Conservation (phyloP, 2,888 invertebrate species). For the Anorthoa munda region DNA sequence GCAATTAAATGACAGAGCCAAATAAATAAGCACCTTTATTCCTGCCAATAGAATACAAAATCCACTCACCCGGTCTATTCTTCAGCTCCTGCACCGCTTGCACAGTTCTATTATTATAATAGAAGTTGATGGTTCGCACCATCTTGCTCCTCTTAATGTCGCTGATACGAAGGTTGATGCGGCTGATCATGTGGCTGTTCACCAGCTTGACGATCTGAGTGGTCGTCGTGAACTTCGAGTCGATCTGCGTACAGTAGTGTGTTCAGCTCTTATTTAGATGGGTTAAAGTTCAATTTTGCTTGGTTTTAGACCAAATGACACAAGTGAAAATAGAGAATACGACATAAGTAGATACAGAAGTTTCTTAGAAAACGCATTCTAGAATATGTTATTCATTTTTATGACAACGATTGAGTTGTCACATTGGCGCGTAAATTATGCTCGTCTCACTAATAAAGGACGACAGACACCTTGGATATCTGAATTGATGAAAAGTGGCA, state of each 20-base stretch:
- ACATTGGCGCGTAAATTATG: no score
- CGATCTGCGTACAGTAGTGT: slow-evolving; percentile 91
- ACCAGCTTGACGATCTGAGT: slow-evolving; percentile 99
- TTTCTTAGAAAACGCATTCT: neutral
- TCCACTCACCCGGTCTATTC: slow-evolving; percentile 94
- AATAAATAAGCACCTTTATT: neutral
- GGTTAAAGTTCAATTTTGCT: slow-evolving; percentile 36
- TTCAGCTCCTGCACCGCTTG: slow-evolving; percentile 99
- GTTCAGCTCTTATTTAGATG: slow-evolving; percentile 76
- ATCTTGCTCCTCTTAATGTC: slow-evolving; percentile 99
- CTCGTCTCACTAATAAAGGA: no score
- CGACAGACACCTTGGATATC: no score
- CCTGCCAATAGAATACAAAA: neutral
- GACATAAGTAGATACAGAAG: neutral
- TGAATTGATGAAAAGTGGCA: no score
- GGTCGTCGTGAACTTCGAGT: slow-evolving; percentile 99
- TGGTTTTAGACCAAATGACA: neutral
- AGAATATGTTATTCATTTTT: no score
- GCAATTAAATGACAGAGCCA: neutral
- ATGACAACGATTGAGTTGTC: no score
- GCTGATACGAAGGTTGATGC: slow-evolving; percentile 97
- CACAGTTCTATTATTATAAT: slow-evolving; percentile 98
- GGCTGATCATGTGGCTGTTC: slow-evolving; percentile 98
- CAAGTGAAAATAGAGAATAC: neutral
- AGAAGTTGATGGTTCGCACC: slow-evolving; percentile 98